Evolutionary conservation across 2,888 invertebrate genomes (phyloP).

Genomic region (Kuschelorhynchus macadamiae): DNA sequence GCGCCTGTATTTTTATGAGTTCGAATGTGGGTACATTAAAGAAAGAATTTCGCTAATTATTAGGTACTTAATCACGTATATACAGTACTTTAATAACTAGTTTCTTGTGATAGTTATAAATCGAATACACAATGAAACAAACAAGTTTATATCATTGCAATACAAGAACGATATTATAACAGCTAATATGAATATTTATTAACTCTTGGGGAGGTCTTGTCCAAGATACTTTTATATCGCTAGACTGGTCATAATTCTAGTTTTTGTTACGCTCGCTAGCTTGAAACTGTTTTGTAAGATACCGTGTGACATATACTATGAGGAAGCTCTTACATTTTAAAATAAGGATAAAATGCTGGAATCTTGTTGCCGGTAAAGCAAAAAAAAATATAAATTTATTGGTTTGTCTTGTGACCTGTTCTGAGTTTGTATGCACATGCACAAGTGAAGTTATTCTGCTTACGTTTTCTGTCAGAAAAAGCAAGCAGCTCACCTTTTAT

Average conservation of each 20-base stretch:
- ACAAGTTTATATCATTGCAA: constrained; percentile 39
- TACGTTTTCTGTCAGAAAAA: too few species aligned
- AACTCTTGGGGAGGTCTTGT: constrained; percentile 44
- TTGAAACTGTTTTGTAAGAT: constrained; percentile 22
- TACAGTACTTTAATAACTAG: constrained; percentile 19
- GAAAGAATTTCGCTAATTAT: constrained; percentile 24
- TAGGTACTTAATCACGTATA: constrained; percentile 29
- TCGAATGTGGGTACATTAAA: constrained; percentile 30
- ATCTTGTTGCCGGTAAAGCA: constrained; percentile 9
- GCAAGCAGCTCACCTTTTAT: too few species aligned
- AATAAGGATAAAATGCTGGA: constrained; percentile 15
- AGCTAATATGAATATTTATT: constrained; percentile 47
- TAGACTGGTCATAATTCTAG: constrained; percentile 41
- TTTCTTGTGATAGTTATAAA: constrained; percentile 26
- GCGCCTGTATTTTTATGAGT: background rate
- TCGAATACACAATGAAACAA: constrained; percentile 38
- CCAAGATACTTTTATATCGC: constrained; percentile 36
- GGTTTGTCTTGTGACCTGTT: background rate
- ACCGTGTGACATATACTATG: constrained; percentile 23
- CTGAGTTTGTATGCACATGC: background rate
- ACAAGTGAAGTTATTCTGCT: too few species aligned
- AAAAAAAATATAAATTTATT: constrained; percentile 17
- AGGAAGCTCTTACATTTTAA: constrained; percentile 30
- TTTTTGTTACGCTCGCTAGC: constrained; percentile 33
- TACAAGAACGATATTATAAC: constrained; percentile 37